A percentile compares a stretch with the other conserved stretches of the same genome.
Evolutionary conservation across 2,888 invertebrate genomes (phyloP).

Genomic region (Tipula confusa): DNA sequence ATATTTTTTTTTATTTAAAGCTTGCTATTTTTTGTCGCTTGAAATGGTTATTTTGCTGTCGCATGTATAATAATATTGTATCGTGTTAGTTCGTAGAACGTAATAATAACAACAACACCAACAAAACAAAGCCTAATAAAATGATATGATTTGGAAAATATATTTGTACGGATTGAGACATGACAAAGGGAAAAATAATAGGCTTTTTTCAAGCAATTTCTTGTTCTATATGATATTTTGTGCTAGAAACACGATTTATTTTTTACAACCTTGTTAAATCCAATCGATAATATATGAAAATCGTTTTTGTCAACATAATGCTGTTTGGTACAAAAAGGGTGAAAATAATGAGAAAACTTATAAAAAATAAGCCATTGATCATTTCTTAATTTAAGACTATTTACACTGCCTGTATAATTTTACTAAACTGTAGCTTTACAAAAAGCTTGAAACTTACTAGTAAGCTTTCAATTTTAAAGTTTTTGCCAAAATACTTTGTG

Average conservation of each 20-base stretch:
- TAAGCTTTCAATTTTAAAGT: no score
- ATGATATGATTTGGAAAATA: conserved; percentile 20
- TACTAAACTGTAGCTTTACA: no score
- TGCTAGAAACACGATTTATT: background rate
- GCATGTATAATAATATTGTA: background rate
- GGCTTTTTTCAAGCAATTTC: background rate
- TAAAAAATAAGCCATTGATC: no score
- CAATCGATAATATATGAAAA: background rate
- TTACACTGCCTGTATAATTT: no score
- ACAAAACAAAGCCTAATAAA: background rate
- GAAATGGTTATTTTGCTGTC: background rate
- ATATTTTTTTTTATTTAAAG: background rate
- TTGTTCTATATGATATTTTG: background rate
- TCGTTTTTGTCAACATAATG: background rate
- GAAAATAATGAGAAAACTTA: background rate
- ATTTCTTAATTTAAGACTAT: no score
- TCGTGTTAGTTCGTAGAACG: background rate
- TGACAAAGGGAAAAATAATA: background rate
- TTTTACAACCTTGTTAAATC: background rate
- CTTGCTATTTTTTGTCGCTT: background rate
- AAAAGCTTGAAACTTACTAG: no score
- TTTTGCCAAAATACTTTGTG: no score
- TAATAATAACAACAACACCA: background rate
- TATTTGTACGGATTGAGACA: background rate
- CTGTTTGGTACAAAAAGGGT: background rate